A percentile compares a stretch with the other conserved stretches of the same genome.
Conservation (phyloP, 2,797 vertebrate species). For the Phataginus tricuspis region DNA sequence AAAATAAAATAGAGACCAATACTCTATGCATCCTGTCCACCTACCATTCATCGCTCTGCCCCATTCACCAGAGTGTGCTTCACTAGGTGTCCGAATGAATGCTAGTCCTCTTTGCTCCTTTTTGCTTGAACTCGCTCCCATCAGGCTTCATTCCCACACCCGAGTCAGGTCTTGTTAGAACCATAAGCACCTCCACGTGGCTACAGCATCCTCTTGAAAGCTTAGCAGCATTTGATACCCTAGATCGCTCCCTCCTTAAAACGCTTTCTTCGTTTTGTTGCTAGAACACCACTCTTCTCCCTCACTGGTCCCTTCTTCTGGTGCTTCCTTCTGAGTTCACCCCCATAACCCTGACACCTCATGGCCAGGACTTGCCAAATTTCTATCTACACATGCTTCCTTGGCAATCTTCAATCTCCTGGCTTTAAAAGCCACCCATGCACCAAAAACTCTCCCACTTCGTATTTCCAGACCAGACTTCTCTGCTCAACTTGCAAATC, state of each 20-base stretch:
- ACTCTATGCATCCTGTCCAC: neutral
- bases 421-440: neutral
- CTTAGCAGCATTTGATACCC: neutral
- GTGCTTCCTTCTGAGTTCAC: neutral
- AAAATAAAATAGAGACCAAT: neutral
- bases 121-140: neutral
- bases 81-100: neutral
- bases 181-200: accelerated
- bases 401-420: neutral
- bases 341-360: neutral
- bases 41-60: neutral
- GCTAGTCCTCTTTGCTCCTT: neutral
- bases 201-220: neutral
- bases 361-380: neutral
- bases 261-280: neutral
- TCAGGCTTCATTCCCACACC: neutral
- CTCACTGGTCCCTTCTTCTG: neutral
- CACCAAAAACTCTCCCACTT: neutral
- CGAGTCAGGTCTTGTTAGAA: neutral
- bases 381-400: neutral
- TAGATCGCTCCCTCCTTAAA: neutral
- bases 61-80: neutral
- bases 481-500: neutral
- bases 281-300: neutral
- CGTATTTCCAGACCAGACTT: neutral